These are phyloP conservation scores for Globia sparganii DNA, from an alignment of 2,888 invertebrate species.

Conservation along the genomic window DNA sequence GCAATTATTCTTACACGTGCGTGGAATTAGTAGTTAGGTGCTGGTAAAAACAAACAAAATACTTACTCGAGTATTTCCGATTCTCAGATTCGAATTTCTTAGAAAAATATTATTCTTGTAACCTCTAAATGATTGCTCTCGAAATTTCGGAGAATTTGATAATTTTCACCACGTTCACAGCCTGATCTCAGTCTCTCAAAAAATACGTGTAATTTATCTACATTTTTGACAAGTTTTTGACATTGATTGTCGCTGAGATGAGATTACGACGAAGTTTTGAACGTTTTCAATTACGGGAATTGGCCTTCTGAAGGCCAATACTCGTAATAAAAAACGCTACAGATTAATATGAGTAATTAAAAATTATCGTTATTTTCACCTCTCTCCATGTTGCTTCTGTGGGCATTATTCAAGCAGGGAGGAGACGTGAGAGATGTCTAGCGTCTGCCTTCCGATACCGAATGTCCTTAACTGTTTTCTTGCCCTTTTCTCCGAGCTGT, in stretches of 20 bases:
- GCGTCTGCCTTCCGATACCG: neutral
- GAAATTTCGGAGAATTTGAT: constrained; percentile 3
- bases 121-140: neutral
- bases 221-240: too few relatives aligned
- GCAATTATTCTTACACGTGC: neutral
- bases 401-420: neutral
- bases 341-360: constrained; percentile 1
- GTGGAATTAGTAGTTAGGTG: neutral
- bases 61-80: neutral
- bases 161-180: neutral
- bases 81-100: neutral
- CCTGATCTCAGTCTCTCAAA: too few relatives aligned
- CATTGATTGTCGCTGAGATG: neutral
- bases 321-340: neutral
- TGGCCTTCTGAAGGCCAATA: too few relatives aligned
- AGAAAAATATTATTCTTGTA: neutral
- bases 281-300: too few relatives aligned
- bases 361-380: neutral
- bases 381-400: neutral
- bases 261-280: neutral
- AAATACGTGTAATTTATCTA: neutral
- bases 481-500: too few relatives aligned
- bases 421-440: neutral
- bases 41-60: neutral
- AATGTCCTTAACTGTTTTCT: neutral